These are phyloP conservation scores for Brachyalestes nurse DNA, from an alignment of 2,797 vertebrate species.

Conservation along the genomic window DNA sequence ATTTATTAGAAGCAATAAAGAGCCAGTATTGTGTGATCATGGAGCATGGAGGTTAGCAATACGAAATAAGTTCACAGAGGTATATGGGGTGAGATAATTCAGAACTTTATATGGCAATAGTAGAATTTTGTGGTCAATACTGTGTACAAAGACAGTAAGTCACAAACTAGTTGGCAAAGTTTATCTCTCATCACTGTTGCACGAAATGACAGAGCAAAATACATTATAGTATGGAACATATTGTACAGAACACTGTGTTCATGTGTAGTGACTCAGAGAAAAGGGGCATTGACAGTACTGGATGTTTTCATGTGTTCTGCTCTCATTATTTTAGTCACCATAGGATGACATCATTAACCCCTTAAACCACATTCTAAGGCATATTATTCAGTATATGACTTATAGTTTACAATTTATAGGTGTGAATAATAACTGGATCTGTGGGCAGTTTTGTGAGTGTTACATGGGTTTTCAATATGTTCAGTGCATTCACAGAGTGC, in stretches of 20 bases:
- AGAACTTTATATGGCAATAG: neutral
- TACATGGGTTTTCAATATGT: neutral
- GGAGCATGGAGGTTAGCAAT: too few relatives aligned
- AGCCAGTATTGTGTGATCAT: too few relatives aligned
- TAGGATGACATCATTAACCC: slow-evolving; percentile 3
- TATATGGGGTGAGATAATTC: too few relatives aligned
- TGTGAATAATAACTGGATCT: neutral
- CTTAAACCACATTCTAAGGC: neutral
- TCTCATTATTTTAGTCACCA: slow-evolving; percentile 3
- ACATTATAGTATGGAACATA: neutral
- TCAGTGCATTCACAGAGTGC: neutral
- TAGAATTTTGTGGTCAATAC: too few relatives aligned
- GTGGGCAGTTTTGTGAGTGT: neutral
- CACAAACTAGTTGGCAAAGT: neutral
- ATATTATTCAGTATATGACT: neutral
- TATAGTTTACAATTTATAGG: neutral
- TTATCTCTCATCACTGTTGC: neutral
- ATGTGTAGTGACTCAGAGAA: neutral
- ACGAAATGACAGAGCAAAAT: neutral
- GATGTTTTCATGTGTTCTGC: neutral
- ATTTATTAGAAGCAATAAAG: too few relatives aligned
- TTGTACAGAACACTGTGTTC: neutral
- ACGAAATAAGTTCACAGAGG: too few relatives aligned
- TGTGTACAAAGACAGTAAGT: neutral
- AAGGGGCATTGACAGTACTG: neutral